phyloP scores from a whole-genome alignment of 2,797 vertebrate genomes.

The Danio choprae region DNA sequence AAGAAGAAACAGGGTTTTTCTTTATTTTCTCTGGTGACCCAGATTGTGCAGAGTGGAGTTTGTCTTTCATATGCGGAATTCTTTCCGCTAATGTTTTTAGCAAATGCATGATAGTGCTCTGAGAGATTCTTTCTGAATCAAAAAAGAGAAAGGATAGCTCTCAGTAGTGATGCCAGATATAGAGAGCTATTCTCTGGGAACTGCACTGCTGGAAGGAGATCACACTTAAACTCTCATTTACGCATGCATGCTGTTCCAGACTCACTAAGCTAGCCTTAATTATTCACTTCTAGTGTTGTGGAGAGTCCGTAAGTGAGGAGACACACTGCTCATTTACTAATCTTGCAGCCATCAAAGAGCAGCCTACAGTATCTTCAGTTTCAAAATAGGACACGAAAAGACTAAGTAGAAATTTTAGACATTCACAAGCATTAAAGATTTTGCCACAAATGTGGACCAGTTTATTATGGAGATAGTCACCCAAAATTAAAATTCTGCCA shows the following conservation, averaged over 20 bases:
- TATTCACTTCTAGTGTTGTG: background rate
- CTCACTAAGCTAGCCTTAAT: background rate
- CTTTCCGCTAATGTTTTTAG: conserved; percentile 21
- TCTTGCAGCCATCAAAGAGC: background rate
- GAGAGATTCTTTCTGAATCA: conserved; percentile 10
- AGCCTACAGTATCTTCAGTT: too few species aligned
- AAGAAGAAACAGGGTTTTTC: background rate
- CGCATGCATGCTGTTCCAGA: background rate
- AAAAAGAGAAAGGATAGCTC: background rate
- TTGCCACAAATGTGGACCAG: too few species aligned
- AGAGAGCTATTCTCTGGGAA: conserved; percentile 23
- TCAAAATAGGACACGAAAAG: too few species aligned
- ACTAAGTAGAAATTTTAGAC: too few species aligned
- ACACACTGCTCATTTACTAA: background rate
- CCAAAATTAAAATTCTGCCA: too few species aligned
- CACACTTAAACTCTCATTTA: conserved; percentile 1
- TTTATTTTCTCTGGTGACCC: background rate
- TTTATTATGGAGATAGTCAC: too few species aligned
- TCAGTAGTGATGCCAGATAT: conserved; percentile 9
- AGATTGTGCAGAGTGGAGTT: background rate
- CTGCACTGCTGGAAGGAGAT: conserved; percentile 10
- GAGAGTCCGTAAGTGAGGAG: too few species aligned
- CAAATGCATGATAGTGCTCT: conserved; percentile 11
- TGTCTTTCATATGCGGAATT: background rate
- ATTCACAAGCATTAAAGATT: too few species aligned